phyloP scores from a whole-genome alignment of 2,888 invertebrate genomes.

The Lucinisca nassula region DNA sequence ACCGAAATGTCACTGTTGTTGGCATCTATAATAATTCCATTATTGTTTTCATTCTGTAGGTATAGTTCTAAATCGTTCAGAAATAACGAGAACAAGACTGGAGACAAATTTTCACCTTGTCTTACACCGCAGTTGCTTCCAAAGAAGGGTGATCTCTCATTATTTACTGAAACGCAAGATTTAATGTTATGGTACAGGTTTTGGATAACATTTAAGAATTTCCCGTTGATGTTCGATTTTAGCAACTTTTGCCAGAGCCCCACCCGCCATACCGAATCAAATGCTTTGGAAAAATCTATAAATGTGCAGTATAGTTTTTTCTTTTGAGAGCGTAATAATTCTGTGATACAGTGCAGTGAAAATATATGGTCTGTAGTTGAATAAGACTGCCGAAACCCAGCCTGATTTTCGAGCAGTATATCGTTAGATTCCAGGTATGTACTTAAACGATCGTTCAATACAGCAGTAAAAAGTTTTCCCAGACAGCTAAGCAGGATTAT shows the following conservation, averaged over 20 bases:
- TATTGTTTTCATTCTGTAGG: neutral
- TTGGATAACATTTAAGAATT: neutral
- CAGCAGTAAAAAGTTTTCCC: conserved; percentile 10
- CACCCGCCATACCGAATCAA: neutral
- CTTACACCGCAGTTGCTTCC: neutral
- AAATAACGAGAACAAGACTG: too few species aligned
- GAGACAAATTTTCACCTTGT: too few species aligned
- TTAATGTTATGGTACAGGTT: neutral
- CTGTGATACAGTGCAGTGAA: neutral
- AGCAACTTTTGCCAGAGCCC: neutral
- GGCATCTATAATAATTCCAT: neutral
- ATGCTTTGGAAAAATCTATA: too few species aligned
- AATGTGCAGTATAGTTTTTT: neutral
- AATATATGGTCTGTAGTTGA: neutral
- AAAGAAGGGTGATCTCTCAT: neutral
- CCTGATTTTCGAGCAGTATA: neutral
- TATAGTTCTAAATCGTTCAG: neutral
- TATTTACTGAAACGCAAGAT: neutral
- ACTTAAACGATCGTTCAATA: neutral
- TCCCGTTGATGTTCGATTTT: neutral
- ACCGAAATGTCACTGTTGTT: neutral
- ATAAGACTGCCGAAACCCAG: neutral
- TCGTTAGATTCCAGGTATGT: neutral
- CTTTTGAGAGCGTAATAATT: neutral
- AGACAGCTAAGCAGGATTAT: conserved; percentile 5